Percentiles rank a stretch among this genome's conserved stretches.
Conservation (phyloP, 1,140 invertebrate species). For the Sogatella furcifera region DNA sequence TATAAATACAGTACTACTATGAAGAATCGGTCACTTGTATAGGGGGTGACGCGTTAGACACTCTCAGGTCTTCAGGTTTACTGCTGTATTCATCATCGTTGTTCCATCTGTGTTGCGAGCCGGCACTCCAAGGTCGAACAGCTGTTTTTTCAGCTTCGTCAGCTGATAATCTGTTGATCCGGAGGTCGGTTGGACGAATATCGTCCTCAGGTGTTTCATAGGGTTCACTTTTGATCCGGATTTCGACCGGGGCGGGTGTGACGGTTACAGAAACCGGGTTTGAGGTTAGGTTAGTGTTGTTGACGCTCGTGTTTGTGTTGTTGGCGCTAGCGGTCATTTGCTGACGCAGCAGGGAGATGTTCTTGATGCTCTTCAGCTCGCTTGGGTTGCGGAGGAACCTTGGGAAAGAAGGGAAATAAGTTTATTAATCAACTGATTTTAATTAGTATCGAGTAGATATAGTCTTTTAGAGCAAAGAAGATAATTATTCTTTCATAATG, state of each 20-base stretch:
- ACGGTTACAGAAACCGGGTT: neutral
- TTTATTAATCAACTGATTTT: neutral
- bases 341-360: conserved; percentile 75
- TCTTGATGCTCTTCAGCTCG: conserved; percentile 86
- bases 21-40: no score
- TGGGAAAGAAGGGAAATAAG: conserved; percentile 30
- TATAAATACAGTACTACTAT: no score
- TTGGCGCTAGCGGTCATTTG: conserved; percentile 45
- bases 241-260: no score
- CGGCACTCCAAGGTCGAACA: neutral
- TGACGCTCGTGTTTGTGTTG: neutral
- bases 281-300: neutral
- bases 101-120: neutral
- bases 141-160: neutral
- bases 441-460: no score
- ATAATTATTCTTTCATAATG: no score
- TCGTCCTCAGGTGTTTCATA: conserved; percentile 12
- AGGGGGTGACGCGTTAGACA: neutral
- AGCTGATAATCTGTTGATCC: conserved; percentile 8
- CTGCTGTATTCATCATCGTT: neutral
- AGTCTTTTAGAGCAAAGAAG: no score
- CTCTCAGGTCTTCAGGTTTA: neutral
- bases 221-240: conserved; percentile 6
- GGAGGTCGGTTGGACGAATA: conserved; percentile 20
- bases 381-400: conserved; percentile 81